Evolutionary conservation across 2,888 invertebrate species (phyloP), one percentile per base, ranked within the genome.

Genomic region (Esperia sulphurella): DNA sequence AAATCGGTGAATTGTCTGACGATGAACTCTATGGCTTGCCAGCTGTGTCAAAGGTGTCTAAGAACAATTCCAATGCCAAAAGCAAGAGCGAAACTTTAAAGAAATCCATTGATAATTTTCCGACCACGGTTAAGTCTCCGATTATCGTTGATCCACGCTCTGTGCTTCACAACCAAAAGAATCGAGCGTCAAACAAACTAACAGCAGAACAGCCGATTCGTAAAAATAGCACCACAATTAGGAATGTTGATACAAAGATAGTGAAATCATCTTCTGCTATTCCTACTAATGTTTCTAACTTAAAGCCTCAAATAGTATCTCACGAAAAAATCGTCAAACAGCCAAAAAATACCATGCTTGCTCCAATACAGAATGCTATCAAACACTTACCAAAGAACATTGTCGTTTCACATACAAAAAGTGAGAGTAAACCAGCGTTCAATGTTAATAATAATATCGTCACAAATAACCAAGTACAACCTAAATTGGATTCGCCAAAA

Each of bases 1-100:
- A 91, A 77, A 81, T 89, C 30, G 76, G 86, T 8, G 83, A 90
- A 67, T 56, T 86, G 48, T 76, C 79, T 62, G 79, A 81, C 56
- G 74, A 91, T 61, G 68, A 90, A 56, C 71, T 88, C 21, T 79
- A 71, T 51, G 51, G 53, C 33, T 9, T 59, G 21, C 44, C 66
- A 14, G 45, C 42, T 44, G 13, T 45, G 46, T 30, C 46, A 53
- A 39, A 73, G 70, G 60, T 45, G 33, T 28, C 39, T 10, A 21
- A 43, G n/a, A 21, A 29, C 10, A 40, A 30, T 38, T 21, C 37
- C 35, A 41, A 45, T 45, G 37, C n/a, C 12, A 44, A 30, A 14
- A 43, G 31, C 31, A 33, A 38, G 21, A 14, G 4, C 7, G n/a
- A 31, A 3, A 10, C 9, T 8, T 1, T 9, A 3, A 42, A 30